Base-by-base conservation (phyloP, 2,888 invertebrate species). In the Apotomis capreana region DNA sequence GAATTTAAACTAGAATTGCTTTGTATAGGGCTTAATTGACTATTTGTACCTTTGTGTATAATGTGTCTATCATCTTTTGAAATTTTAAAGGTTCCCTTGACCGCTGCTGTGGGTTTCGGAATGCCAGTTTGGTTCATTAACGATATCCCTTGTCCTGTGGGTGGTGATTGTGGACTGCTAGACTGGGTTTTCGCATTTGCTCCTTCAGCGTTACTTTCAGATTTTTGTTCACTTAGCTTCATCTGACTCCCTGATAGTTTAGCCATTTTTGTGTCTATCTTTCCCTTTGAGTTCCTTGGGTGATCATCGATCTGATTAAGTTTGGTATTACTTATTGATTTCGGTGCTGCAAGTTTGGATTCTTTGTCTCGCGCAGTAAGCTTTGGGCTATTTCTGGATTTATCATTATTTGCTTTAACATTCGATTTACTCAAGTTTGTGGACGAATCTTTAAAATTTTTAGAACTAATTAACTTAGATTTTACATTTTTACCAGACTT, bases 51-150 rank as follows among this genome's bases (percentile, higher is more conserved):
- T 91, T 94, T 94, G 91, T 87, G 89, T 90, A 91, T 84, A 83
- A 92, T 79, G 85, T 93, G 84, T 87, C 92, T 87, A 83, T 94
- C 86, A 83, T 95, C 95, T 87, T 94, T 93, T 76, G 95, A 89
- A 80, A 95, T 94, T 88, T 98, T 97, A 75, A 96, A 96, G 37
- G 97, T 97, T 76, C 98, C 98, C 92, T 98, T 98, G 46, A 98
- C 97, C 71, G 98, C 97, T 8, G 98, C 97, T 58, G 97, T 98
- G 2, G 98, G 98, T 87, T 98, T 98, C 0, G 98, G 98, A 79
- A 98, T 96, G 15, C 97, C 97, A 5, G 93, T 93, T 58, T 88
- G 88, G 79, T 91, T 92, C 71, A 84, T 90, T 44, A 83, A 79
- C 5, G 85, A 86, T 76, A 85, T 80, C 69, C 82, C 85, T 80